A percentile compares a stretch with the other conserved stretches of the same genome.
phyloP scores from a whole-genome alignment of 2,888 invertebrate species.

The Macropis europaea region DNA sequence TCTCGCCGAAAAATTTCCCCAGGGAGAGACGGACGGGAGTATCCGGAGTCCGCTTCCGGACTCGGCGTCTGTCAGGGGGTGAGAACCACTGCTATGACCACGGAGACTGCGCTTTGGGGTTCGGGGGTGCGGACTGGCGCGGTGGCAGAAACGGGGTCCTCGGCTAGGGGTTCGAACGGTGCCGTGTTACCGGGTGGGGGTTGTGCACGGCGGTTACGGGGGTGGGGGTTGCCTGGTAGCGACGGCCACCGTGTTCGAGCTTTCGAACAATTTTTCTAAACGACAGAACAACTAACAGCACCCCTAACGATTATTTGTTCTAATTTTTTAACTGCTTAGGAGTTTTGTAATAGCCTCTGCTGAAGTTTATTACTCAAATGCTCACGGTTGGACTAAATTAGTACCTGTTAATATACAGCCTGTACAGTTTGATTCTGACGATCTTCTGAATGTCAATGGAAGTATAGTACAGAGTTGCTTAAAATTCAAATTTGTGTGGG shows the following conservation, averaged over 20 bases:
- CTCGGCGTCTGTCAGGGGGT: conserved; percentile 8
- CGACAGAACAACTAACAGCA: no score
- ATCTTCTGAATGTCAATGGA: no score
- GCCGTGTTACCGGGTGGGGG: conserved; percentile 29
- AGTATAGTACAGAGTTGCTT: no score
- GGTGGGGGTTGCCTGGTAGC: conserved; percentile 28
- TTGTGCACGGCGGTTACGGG: conserved; percentile 28
- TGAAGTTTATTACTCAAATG: no score
- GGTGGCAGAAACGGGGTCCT: conserved; percentile 46
- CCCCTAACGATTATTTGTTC: no score
- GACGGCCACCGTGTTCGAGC: conserved; percentile 19
- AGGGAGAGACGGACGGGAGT: conserved; percentile 19
- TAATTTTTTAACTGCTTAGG: no score
- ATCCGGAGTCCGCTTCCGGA: not conserved
- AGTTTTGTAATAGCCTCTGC: no score
- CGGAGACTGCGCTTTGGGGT: conserved; percentile 53
- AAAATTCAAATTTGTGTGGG: no score
- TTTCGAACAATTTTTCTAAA: conserved; percentile 25
- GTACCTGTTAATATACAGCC: no score
- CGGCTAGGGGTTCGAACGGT: conserved; percentile 51
- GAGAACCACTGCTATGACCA: conserved; percentile 35
- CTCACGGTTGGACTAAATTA: no score
- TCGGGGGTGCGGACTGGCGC: conserved; percentile 59
- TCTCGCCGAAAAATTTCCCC: conserved; percentile 46
- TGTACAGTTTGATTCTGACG: no score